Conservation (phyloP, 2,797 vertebrate genomes). For the Cheirogaleus major region DNA sequence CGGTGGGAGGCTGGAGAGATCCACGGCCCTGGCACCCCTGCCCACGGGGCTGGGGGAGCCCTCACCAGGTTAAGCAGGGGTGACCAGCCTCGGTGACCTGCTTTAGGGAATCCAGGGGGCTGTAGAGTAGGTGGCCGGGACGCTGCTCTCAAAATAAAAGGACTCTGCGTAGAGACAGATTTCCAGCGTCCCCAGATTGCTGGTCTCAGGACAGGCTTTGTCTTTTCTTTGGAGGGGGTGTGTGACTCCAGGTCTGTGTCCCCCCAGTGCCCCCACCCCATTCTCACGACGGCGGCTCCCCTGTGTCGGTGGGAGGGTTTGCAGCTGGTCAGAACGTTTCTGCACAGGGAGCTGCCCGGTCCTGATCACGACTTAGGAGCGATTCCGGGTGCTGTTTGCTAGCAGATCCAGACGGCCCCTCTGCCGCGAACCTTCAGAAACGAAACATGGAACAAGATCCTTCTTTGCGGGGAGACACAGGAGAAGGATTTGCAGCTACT, state of each 20-base stretch:
- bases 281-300: too few relatives aligned
- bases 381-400: neutral
- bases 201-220: too few relatives aligned
- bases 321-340: accelerated
- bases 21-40: neutral
- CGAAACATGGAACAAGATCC: neutral
- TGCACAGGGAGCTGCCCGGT: neutral
- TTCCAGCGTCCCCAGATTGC: too few relatives aligned
- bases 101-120: neutral
- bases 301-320: neutral
- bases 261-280: too few relatives aligned
- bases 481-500: neutral
- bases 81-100: neutral
- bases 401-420: neutral
- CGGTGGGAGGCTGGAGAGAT: neutral
- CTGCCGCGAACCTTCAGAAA: neutral
- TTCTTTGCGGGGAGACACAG: neutral
- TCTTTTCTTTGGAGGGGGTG: too few relatives aligned
- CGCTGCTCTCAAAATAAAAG: neutral
- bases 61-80: neutral
- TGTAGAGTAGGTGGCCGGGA: too few relatives aligned
- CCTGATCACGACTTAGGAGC: accelerated
- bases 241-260: too few relatives aligned
- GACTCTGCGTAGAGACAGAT: neutral
- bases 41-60: neutral